Percentiles rank a stretch among this genome's conserved stretches.
These are phyloP conservation scores for Wasmannia auropunctata DNA, from an alignment of 1,140 invertebrate genomes.

Conservation along the genomic window DNA sequence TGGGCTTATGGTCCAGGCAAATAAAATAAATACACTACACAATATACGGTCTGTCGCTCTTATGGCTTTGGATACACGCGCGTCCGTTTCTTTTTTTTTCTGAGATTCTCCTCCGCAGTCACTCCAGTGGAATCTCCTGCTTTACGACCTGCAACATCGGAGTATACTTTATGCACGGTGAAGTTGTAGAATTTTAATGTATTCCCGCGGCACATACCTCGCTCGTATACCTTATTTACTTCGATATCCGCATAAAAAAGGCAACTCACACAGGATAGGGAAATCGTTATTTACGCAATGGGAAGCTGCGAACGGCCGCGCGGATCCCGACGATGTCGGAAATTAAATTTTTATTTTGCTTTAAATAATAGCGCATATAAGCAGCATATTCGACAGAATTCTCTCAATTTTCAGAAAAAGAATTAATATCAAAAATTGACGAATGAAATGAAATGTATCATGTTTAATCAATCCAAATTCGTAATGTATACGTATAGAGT, in stretches of 20 bases:
- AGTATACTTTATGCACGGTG: slow-evolving; percentile 46
- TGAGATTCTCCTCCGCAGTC: slow-evolving; percentile 42
- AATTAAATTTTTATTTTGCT: slow-evolving; percentile 23
- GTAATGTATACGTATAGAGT: background rate
- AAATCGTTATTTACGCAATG: slow-evolving; percentile 37
- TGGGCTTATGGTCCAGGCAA: slow-evolving; percentile 29
- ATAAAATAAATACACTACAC: slow-evolving; percentile 66
- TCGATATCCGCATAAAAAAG: slow-evolving; percentile 35
- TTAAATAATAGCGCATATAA: background rate
- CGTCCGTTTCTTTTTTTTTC: background rate
- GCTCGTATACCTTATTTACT: slow-evolving; percentile 41
- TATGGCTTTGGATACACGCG: background rate
- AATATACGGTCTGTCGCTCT: slow-evolving; percentile 16
- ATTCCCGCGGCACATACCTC: slow-evolving; percentile 23
- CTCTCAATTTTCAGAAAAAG: background rate
- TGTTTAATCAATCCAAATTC: background rate
- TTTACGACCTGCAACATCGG: slow-evolving; percentile 80
- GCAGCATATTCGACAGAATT: background rate
- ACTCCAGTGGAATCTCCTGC: slow-evolving; percentile 83
- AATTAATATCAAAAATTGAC: background rate
- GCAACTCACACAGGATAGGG: slow-evolving; percentile 15
- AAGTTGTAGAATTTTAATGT: slow-evolving; percentile 49
- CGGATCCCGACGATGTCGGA: slow-evolving; percentile 1
- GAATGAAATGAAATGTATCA: background rate
- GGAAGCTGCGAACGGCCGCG: slow-evolving; percentile 26